A percentile compares a stretch with the other conserved stretches of the same genome.
Conservation (phyloP, 2,797 vertebrate genomes). For the Sebastes baramenuke region DNA sequence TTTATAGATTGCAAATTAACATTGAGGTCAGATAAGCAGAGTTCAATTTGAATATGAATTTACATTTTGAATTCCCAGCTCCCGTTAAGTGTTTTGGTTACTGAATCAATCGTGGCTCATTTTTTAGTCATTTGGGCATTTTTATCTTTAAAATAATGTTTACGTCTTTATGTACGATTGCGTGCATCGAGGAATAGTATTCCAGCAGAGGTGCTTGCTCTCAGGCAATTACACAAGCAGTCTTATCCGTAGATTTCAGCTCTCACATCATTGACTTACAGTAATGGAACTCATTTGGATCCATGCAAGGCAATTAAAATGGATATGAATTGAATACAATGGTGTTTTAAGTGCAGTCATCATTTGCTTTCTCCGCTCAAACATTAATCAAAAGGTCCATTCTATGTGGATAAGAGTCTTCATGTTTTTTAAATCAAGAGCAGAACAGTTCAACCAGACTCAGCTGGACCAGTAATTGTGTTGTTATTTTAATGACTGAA, state of each 20-base stretch:
- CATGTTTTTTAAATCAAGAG: conserved; percentile 10
- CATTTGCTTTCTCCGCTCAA: conserved; percentile 31
- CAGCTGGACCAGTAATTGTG: background rate
- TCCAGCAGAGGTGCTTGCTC: conserved; percentile 19
- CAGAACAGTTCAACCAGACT: background rate
- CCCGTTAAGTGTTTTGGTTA: conserved; percentile 18
- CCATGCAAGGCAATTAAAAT: conserved; percentile 52
- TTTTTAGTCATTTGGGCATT: conserved; percentile 8
- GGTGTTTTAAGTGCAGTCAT: conserved; percentile 30
- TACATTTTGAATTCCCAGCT: conserved; percentile 50
- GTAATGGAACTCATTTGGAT: conserved; percentile 49
- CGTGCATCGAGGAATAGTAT: conserved; percentile 4
- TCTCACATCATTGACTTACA: conserved; percentile 49
- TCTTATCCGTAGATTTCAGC: conserved; percentile 38
- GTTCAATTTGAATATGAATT: conserved; percentile 70
- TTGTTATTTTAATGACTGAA: conserved; percentile 5
- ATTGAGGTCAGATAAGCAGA: conserved; percentile 66
- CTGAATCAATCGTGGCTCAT: background rate
- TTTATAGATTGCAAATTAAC: conserved; percentile 74
- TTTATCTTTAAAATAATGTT: conserved; percentile 29
- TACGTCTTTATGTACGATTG: conserved; percentile 14
- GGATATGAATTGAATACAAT: conserved; percentile 42
- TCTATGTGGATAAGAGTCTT: conserved; percentile 6
- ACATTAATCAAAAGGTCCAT: conserved; percentile 30
- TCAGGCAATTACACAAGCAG: conserved; percentile 32